Evolutionary conservation across 2,888 invertebrate genomes (phyloP).

Genomic region (Atethmia centrago): DNA sequence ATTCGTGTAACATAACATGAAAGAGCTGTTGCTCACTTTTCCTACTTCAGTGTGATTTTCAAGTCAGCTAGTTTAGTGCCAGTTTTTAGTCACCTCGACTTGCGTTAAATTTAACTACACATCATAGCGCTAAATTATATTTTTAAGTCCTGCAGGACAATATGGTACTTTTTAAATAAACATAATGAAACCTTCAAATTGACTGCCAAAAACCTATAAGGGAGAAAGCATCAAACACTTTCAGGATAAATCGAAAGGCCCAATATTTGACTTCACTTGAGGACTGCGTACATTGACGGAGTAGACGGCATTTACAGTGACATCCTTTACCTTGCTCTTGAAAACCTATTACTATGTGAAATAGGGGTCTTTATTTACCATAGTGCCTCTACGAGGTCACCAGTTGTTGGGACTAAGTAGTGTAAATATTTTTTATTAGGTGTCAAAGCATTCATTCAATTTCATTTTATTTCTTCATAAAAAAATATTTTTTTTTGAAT

Average conservation of each 20-base stretch:
- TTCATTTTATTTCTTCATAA: too few relatives aligned
- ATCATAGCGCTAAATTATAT: not conserved
- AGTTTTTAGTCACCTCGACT: not conserved
- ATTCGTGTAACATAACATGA: not conserved
- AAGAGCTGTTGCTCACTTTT: not conserved
- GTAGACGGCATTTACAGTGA: conserved; percentile 37
- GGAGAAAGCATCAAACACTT: conserved; percentile 38
- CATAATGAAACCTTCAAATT: not conserved
- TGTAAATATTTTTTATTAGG: too few relatives aligned
- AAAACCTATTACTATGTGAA: conserved; percentile 43
- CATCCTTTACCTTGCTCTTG: conserved; percentile 48
- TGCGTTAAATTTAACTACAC: not conserved
- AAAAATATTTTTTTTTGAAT: too few relatives aligned
- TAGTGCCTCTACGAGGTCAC: too few relatives aligned
- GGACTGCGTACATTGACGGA: conserved; percentile 22
- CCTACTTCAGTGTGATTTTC: not conserved
- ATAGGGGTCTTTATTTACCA: conserved; percentile 11
- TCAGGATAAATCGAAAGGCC: conserved; percentile 15
- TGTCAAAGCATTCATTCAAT: not conserved
- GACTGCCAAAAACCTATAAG: conserved; percentile 7
- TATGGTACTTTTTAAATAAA: not conserved
- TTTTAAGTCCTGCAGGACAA: not conserved
- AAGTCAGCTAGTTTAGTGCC: not conserved
- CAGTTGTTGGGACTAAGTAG: too few relatives aligned
- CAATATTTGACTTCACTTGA: conserved; percentile 52